phyloP scores from a whole-genome alignment of 2,888 invertebrate genomes.

The Spialia ferax region DNA sequence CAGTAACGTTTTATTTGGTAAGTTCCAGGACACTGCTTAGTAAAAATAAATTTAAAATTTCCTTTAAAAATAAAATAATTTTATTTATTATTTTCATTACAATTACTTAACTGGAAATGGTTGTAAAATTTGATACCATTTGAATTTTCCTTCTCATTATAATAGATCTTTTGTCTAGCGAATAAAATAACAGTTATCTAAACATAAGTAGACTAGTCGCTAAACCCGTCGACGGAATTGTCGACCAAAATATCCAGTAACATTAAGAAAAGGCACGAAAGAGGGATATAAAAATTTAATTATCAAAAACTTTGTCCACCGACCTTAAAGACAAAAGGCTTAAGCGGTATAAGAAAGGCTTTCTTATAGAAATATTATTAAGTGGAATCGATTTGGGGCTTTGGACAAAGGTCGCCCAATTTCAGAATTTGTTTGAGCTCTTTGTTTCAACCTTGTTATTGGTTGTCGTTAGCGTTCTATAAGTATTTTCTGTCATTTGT shows the following conservation, averaged over 20 bases:
- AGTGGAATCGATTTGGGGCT: conserved; percentile 38
- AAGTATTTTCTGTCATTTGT: background rate
- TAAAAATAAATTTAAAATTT: too few species aligned
- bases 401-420: conserved; percentile 32
- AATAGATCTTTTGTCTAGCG: too few species aligned
- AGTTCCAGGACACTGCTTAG: too few species aligned
- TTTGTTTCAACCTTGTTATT: conserved; percentile 1
- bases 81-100: too few species aligned
- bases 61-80: too few species aligned
- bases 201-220: conserved; percentile 14
- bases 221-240: conserved; percentile 11
- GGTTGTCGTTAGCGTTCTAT: conserved; percentile 9
- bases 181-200: too few species aligned
- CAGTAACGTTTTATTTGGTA: too few species aligned
- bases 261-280: conserved; percentile 56
- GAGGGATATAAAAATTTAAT: conserved; percentile 72
- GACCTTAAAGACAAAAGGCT: conserved; percentile 68
- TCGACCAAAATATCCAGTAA: conserved; percentile 53
- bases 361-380: conserved; percentile 40
- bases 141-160: too few species aligned
- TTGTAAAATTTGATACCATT: too few species aligned
- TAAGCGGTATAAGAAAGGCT: conserved; percentile 47
- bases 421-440: conserved; percentile 21
- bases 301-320: conserved; percentile 64
- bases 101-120: too few species aligned